Evolutionary conservation across 2,797 vertebrate species (phyloP), one percentile per base, ranked within the genome.

Genomic region (Halcyon leucocephala): DNA sequence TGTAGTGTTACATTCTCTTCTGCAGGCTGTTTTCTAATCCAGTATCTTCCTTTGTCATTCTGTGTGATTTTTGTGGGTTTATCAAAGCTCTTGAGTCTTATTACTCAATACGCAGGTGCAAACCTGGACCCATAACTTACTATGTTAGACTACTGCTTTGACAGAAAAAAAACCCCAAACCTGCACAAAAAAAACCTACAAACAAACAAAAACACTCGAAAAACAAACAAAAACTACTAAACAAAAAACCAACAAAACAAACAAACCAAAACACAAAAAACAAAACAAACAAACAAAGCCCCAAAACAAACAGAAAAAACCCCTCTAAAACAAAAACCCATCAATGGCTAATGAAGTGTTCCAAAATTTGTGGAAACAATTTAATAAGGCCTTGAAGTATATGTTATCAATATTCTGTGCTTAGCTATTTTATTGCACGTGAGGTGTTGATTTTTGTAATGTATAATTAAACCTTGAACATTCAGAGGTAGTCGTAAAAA

Each of bases 21-120:
- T 86, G 35, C 42, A 76, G 51, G 58, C 65, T 83, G 8, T 58
- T 86, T 16, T 60, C 39, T 55, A 66, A 29, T 20, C 22, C 60
- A 18, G 14, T 6, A 0, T 39, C 65, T 24, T 66, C 17, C 41
- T 94, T 73, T 83, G 76, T 74, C n/a, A 78, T 85, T 74, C 39
- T 80, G n/a, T 48, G 25, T 89, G 69, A 60, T 93, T 94, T 67
- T 70, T 76, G 35, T 92, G 90, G 35, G 57, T 93, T 95, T 95
- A 94, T 62, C 70, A 88, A 86, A 89, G 77, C 86, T 96, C 78
- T 55, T 62, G 90, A 19, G 80, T 54, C 71, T 91, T 94, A 70
- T 91, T 91, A 78, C 70, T 69, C 77, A 90, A 62, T 25, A 25
- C 77, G 86, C 94, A 93, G 72, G 82, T 94, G 91, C 70, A 94